These are phyloP conservation scores for Lamellibrachia columna DNA, from an alignment of 2,888 invertebrate genomes.

Conservation along the genomic window DNA sequence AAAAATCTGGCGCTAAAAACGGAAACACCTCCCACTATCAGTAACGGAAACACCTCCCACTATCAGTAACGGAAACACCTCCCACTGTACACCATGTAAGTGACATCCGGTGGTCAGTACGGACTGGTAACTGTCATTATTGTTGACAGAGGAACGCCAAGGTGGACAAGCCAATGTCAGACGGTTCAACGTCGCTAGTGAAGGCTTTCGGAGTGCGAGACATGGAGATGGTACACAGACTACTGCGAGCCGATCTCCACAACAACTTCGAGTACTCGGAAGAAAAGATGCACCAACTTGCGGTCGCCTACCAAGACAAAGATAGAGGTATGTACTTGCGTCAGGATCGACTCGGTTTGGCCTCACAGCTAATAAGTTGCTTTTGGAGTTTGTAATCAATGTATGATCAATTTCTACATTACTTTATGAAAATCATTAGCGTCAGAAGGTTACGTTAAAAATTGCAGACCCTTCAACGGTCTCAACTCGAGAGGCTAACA, in stretches of 20 bases:
- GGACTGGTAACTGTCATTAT: not conserved
- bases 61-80: no score
- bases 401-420: not conserved
- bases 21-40: no score
- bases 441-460: not conserved
- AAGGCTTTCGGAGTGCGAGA: conserved; percentile 35
- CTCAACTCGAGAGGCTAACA: not conserved
- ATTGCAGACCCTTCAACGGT: not conserved
- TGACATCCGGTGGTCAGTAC: not conserved
- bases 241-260: conserved; percentile 38
- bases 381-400: not conserved
- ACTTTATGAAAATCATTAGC: not conserved
- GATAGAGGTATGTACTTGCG: conserved; percentile 36
- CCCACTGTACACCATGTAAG: no score
- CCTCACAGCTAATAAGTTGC: not conserved
- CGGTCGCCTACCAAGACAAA: conserved; percentile 40
- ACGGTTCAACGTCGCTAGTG: conserved; percentile 38
- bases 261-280: conserved; percentile 38
- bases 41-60: no score
- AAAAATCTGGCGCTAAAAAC: no score
- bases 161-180: conserved; percentile 38
- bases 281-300: conserved; percentile 37
- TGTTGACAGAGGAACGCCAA: conserved; percentile 40
- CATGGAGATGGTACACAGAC: conserved; percentile 36
- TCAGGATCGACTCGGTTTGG: not conserved